Conservation (phyloP, 2,113 vertebrate species). For the Leptobrachium leishanense region DNA sequence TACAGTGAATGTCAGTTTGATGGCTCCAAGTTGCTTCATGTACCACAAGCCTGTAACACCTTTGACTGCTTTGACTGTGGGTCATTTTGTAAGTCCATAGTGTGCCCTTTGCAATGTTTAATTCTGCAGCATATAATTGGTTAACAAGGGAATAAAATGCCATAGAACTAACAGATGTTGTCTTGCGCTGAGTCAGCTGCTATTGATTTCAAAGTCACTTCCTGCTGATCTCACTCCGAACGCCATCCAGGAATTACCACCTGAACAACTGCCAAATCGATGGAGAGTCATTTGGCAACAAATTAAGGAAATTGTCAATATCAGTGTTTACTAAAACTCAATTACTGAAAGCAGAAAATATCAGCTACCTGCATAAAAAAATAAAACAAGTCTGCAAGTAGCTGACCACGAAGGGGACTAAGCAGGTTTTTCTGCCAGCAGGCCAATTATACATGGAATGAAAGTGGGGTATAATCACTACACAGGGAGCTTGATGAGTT, state of each 20-base stretch:
- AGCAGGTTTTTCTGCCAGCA: neutral
- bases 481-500: no score
- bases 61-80: no score
- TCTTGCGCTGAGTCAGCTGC: slow-evolving; percentile 34
- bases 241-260: slow-evolving; percentile 41
- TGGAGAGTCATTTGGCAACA: slow-evolving; percentile 34
- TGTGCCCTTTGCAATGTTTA: neutral
- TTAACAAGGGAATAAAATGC: slow-evolving; percentile 11
- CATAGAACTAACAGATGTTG: slow-evolving; percentile 13
- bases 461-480: no score
- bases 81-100: neutral
- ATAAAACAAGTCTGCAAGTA: neutral
- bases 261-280: slow-evolving; percentile 43
- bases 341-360: slow-evolving; percentile 24
- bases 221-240: slow-evolving; percentile 40
- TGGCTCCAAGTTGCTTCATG: no score
- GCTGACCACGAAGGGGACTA: neutral
- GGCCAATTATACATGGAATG: neutral
- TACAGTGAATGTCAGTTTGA: no score
- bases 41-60: no score
- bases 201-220: slow-evolving; percentile 40
- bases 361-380: slow-evolving; percentile 8
- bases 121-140: neutral
- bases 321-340: slow-evolving; percentile 41
- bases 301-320: slow-evolving; percentile 36